phyloP scores from a whole-genome alignment of 2,113 vertebrate genomes.

The Takifugu flavidus region DNA sequence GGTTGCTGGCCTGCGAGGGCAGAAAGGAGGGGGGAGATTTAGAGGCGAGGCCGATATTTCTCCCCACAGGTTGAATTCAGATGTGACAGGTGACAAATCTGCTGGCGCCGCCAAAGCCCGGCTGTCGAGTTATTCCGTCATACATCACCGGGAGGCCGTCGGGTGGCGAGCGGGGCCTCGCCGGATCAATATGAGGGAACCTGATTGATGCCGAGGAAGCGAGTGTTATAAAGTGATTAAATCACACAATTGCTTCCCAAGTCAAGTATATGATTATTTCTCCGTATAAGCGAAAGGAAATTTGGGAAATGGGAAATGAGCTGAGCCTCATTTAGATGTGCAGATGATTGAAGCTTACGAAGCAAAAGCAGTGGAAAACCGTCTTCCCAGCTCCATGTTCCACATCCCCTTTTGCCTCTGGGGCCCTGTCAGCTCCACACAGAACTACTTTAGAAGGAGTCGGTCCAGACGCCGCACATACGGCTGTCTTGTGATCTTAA shows the following conservation, averaged over 20 bases:
- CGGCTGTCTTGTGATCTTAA: constrained; percentile 18
- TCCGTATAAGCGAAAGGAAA: not conserved
- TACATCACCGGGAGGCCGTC: constrained; percentile 17
- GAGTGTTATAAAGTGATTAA: constrained; percentile 11
- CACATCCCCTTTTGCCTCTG: constrained; percentile 21
- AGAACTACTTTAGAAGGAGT: constrained; percentile 23
- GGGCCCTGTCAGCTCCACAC: constrained; percentile 16
- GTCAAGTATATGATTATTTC: constrained; percentile 6
- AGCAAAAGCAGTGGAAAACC: constrained; percentile 25
- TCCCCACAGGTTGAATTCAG: constrained; percentile 1
- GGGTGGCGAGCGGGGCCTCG: not conserved
- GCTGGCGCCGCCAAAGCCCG: not conserved
- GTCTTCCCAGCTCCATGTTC: constrained; percentile 8
- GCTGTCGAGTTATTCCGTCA: not conserved
- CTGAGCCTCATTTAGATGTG: constrained; percentile 5
- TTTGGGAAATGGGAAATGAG: not conserved
- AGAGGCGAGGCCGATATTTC: constrained; percentile 4
- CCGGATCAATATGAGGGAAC: constrained; percentile 25
- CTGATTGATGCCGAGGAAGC: constrained; percentile 1
- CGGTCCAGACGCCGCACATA: constrained; percentile 14
- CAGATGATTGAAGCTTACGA: constrained; percentile 20
- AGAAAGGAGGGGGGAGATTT: constrained; percentile 3
- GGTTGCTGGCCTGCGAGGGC: constrained; percentile 86
- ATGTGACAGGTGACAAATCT: constrained; percentile 2
- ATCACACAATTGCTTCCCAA: constrained; percentile 8